phyloP scores from a whole-genome alignment of 1,140 invertebrate species.

The Copidosoma floridanum region DNA sequence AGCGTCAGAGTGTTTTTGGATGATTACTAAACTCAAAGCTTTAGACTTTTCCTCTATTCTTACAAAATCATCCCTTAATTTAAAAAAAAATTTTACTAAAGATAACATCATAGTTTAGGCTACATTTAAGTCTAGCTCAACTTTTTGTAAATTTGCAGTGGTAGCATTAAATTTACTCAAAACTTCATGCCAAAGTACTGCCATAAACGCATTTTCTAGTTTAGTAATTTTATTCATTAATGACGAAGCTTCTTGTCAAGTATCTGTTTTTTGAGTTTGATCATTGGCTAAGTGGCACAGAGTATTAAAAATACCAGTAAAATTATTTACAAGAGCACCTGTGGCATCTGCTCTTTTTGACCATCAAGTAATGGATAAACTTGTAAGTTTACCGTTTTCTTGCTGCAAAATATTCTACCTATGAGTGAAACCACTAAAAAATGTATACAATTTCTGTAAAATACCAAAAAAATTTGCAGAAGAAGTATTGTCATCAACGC shows the following conservation, averaged over 20 bases:
- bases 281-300: slow-evolving; percentile 3
- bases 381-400: background rate
- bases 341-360: background rate
- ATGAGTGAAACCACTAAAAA: slow-evolving; percentile 23
- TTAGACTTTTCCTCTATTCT: slow-evolving; percentile 14
- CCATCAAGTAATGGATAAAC: slow-evolving; percentile 6
- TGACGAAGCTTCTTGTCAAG: background rate
- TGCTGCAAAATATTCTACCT: slow-evolving; percentile 4
- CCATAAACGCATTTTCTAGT: slow-evolving; percentile 13
- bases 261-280: background rate
- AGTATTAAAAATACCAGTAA: background rate
- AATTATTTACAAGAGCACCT: background rate
- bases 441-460: slow-evolving; percentile 23
- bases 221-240: slow-evolving; percentile 10
- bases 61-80: slow-evolving; percentile 7
- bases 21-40: slow-evolving; percentile 7
- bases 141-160: slow-evolving; percentile 3
- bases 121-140: slow-evolving; percentile 2
- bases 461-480: slow-evolving; percentile 10
- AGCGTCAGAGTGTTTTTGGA: slow-evolving; percentile 12
- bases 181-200: slow-evolving; percentile 12
- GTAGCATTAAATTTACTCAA: background rate
- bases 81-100: background rate
- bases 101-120: slow-evolving; percentile 6
- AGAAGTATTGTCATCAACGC: slow-evolving; percentile 8